Evolutionary conservation across 2,113 vertebrate genomes (phyloP).

Genomic region (Scopus umbretta): DNA sequence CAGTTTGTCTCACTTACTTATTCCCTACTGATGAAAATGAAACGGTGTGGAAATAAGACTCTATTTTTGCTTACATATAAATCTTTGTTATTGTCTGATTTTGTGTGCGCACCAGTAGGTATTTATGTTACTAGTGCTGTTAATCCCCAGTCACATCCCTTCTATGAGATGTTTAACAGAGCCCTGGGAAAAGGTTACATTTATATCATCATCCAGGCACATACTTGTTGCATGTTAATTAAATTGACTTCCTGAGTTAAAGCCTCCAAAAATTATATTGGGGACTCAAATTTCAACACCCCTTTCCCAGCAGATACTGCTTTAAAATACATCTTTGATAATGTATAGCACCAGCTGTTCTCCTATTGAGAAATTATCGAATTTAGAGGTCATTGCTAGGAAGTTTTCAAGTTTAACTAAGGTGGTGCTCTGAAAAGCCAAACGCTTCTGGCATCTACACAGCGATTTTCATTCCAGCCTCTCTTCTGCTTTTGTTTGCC

Average conservation of each 20-base stretch:
- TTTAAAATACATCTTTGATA: background rate
- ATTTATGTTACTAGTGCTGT: background rate
- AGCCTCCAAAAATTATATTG: background rate
- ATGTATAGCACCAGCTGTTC: background rate
- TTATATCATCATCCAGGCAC: background rate
- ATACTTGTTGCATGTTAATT: background rate
- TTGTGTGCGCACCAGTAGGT: background rate
- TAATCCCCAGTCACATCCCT: background rate
- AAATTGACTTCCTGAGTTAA: background rate
- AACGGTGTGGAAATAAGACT: background rate
- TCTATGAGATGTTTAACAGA: background rate
- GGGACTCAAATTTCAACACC: background rate
- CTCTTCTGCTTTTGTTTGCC: background rate
- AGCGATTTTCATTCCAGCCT: background rate
- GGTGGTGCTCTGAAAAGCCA: background rate
- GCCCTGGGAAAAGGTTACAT: background rate
- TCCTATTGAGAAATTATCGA: background rate
- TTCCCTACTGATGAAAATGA: background rate
- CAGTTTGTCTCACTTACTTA: background rate
- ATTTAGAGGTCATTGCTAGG: background rate
- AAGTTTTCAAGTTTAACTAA: background rate
- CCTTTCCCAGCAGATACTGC: background rate
- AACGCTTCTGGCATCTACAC: background rate
- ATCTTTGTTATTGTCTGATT: background rate
- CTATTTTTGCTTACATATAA: background rate